These are phyloP conservation scores for Takifugu rubripes DNA, from an alignment of 2,797 vertebrate species.

Conservation along the genomic window DNA sequence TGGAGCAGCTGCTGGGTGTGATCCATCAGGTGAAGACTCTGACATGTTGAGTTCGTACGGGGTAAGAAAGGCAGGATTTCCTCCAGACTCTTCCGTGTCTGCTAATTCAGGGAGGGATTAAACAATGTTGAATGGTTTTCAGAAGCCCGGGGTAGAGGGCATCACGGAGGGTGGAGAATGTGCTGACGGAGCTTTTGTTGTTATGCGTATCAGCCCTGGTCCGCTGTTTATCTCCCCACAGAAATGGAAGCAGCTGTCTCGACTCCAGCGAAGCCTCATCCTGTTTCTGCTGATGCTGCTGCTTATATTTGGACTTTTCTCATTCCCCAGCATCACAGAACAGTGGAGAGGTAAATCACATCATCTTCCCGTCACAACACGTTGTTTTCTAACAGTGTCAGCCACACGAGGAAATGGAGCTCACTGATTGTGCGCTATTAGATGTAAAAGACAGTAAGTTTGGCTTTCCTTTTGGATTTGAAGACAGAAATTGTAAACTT, in stretches of 20 bases:
- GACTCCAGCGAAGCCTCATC: conserved; percentile 87
- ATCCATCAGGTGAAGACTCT: conserved; percentile 5
- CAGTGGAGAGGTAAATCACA: conserved; percentile 81
- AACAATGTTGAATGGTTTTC: conserved; percentile 13
- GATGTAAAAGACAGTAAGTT: no score
- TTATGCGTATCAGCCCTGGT: conserved; percentile 14
- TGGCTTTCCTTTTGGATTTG: no score
- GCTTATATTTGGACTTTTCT: conserved; percentile 80
- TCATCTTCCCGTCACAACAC: no score
- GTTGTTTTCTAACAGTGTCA: no score
- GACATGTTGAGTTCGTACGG: conserved; percentile 28
- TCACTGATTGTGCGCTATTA: no score
- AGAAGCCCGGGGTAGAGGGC: neutral
- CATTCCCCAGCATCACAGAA: conserved; percentile 75
- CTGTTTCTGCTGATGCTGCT: conserved; percentile 83
- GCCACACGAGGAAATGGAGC: no score
- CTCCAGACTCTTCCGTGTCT: neutral
- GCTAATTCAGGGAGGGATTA: conserved; percentile 9
- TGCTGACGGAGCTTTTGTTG: neutral
- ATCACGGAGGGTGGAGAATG: neutral
- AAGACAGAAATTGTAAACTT: no score
- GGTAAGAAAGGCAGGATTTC: conserved; percentile 12
- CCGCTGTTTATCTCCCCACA: conserved; percentile 55
- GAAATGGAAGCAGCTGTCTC: conserved; percentile 98
- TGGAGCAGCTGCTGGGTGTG: conserved; percentile 2